Evolutionary conservation across 2,797 vertebrate genomes (phyloP).

Genomic region (Acrossocheilus fasciatus): DNA sequence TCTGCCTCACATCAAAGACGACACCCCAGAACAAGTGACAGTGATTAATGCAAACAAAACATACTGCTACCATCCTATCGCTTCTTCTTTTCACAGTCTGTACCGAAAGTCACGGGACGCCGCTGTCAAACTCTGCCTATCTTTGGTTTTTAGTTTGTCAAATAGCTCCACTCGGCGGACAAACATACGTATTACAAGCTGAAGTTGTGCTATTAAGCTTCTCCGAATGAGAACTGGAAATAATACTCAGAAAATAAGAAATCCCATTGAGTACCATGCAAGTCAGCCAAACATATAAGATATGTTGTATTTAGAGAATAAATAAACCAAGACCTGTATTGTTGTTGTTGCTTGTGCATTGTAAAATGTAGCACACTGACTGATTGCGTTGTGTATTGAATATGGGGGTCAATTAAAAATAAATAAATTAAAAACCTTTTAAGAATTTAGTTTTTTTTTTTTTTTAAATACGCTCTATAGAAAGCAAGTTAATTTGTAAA

Average conservation of each 20-base stretch:
- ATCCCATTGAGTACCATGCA: background rate
- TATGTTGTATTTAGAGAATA: background rate
- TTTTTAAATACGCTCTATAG: background rate
- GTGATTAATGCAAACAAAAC: slow-evolving; percentile 79
- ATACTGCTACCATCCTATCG: slow-evolving; percentile 70
- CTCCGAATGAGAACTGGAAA: background rate
- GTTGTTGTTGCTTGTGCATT: background rate
- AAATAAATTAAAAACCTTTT: background rate
- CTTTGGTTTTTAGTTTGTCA: slow-evolving; percentile 59
- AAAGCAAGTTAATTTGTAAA: background rate
- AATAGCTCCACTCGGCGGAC: slow-evolving; percentile 76
- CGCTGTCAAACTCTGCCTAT: background rate
- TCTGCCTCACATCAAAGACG: slow-evolving; percentile 83
- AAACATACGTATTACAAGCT: background rate
- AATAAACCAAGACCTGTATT: background rate
- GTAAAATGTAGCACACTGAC: background rate
- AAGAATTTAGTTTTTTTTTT: background rate
- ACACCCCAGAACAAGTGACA: slow-evolving; percentile 74
- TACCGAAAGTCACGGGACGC: background rate
- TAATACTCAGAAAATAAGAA: background rate
- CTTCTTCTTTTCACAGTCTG: slow-evolving; percentile 66
- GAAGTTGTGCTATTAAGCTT: background rate
- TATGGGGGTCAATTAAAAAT: background rate
- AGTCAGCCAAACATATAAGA: background rate
- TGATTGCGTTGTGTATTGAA: background rate